Conservation (phyloP, 2,797 vertebrate species). For the Nannoperca australis region DNA sequence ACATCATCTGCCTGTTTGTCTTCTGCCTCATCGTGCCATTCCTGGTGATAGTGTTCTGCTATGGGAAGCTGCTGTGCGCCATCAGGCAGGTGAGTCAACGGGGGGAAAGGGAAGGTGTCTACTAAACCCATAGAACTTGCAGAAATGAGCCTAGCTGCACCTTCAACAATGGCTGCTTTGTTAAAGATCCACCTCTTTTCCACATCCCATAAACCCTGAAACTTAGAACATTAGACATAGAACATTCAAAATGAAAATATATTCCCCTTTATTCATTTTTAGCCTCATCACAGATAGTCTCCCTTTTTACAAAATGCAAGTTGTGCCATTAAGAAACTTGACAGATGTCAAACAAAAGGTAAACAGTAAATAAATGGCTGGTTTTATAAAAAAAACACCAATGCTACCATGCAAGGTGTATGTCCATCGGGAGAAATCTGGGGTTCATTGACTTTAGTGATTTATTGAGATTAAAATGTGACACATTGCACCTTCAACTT, state of each 20-base stretch:
- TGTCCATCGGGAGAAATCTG: background rate
- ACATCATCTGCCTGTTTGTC: slow-evolving; percentile 88
- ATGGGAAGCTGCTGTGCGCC: slow-evolving; percentile 85
- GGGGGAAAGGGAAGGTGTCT: background rate
- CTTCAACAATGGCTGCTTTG: background rate
- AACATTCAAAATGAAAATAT: background rate
- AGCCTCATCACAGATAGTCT: background rate
- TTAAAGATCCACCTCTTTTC: slow-evolving; percentile 2
- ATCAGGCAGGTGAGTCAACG: slow-evolving; percentile 86
- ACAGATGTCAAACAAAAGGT: background rate
- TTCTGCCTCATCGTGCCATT: slow-evolving; percentile 89
- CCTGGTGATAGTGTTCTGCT: slow-evolving; percentile 86
- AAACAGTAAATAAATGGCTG: background rate
- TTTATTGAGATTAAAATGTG: too few species aligned
- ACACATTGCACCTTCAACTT: too few species aligned
- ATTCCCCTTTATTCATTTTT: background rate
- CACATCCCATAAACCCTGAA: background rate
- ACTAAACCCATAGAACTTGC: background rate
- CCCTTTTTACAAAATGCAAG: background rate
- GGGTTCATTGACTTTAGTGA: background rate
- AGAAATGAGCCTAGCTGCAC: background rate
- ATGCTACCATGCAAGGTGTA: background rate
- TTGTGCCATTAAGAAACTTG: slow-evolving; percentile 10
- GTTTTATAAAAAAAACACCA: background rate
- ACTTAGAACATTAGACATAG: background rate